Evolutionary conservation across 2,113 vertebrate species (phyloP).

Genomic region (Sarotherodon lohbergeri): DNA sequence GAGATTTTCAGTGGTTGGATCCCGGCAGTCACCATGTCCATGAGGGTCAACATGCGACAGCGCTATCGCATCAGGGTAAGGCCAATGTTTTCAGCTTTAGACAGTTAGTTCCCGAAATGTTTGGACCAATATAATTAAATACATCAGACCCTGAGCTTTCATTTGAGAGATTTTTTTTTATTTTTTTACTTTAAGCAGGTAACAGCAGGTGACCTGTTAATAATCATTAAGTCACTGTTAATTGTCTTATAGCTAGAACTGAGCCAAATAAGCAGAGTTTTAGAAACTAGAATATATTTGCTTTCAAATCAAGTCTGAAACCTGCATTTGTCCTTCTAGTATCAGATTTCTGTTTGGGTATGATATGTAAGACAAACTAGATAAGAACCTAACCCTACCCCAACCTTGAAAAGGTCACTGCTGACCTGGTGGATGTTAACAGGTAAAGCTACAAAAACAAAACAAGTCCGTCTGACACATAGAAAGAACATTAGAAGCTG

Average conservation of each 20-base stretch:
- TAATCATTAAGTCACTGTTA: neutral
- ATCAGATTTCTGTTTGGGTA: neutral
- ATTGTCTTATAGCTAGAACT: neutral
- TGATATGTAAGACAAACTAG: neutral
- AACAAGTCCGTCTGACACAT: neutral
- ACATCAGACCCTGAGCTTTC: neutral
- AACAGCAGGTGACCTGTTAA: fast-evolving
- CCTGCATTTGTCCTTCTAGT: neutral
- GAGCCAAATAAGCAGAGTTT: neutral
- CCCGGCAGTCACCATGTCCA: slow-evolving; percentile 47
- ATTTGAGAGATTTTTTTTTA: neutral
- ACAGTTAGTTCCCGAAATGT: neutral
- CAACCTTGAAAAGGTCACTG: neutral
- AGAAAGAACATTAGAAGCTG: neutral
- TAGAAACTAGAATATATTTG: neutral
- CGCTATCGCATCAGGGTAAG: slow-evolving; percentile 71
- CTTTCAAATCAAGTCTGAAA: neutral
- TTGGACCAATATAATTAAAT: neutral
- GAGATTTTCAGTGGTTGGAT: slow-evolving; percentile 26
- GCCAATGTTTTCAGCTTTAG: neutral
- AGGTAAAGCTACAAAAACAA: fast-evolving
- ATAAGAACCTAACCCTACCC: neutral
- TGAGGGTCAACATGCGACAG: slow-evolving; percentile 68
- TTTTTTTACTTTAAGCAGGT: neutral
- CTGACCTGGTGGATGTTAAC: neutral